Percentiles rank a stretch among this genome's conserved stretches.
phyloP scores from a whole-genome alignment of 2,888 invertebrate species.

The Noctua pronuba region DNA sequence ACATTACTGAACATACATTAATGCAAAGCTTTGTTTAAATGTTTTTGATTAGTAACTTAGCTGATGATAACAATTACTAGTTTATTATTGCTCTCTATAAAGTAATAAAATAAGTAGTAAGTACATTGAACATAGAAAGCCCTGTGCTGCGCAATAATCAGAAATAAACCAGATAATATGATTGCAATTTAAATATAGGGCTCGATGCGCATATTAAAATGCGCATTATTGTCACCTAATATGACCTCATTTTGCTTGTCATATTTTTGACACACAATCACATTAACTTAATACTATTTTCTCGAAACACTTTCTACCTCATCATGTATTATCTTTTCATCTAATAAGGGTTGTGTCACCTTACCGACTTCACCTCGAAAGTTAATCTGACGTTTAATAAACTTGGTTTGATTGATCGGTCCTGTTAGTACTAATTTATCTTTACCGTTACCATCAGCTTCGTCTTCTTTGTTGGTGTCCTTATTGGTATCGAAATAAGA shows the following conservation, averaged over 20 bases:
- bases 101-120: neutral
- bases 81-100: neutral
- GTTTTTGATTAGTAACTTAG: neutral
- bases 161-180: constrained; percentile 8
- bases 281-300: constrained; percentile 38
- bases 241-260: neutral
- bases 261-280: constrained; percentile 9
- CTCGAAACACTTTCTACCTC: constrained; percentile 41
- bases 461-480: constrained; percentile 25
- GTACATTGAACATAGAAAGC: neutral
- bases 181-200: constrained; percentile 7
- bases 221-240: constrained; percentile 2
- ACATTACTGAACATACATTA: neutral
- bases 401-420: constrained; percentile 83
- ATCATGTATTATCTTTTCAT: constrained; percentile 59
- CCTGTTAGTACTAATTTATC: constrained; percentile 62
- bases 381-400: constrained; percentile 85
- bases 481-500: constrained; percentile 64
- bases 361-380: constrained; percentile 80
- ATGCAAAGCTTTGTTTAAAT: neutral
- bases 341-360: constrained; percentile 78
- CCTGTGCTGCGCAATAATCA: neutral
- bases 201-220: neutral
- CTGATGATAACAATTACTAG: neutral
- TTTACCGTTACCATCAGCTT: constrained; percentile 27